phyloP scores from a whole-genome alignment of 2,888 invertebrate species.

The Drosophila yooni region DNA sequence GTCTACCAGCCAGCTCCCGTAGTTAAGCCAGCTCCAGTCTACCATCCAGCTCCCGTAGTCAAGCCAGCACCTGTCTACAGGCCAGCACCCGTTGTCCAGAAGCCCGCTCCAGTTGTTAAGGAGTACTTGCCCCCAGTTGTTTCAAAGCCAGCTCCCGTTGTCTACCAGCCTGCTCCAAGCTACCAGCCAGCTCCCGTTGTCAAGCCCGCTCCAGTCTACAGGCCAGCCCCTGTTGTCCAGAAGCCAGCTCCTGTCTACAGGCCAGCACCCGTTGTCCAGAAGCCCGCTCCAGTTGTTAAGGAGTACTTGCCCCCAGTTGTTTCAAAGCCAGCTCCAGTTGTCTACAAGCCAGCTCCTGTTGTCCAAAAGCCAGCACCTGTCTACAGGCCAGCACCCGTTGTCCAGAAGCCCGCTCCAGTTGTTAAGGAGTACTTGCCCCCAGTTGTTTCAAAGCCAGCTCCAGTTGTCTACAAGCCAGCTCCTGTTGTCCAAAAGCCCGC shows the following conservation, averaged over 20 bases:
- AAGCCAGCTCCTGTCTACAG: slow-evolving; percentile 1
- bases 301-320: slow-evolving; percentile 48
- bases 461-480: not conserved
- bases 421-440: not conserved
- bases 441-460: not conserved
- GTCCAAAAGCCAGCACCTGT: slow-evolving; percentile 20
- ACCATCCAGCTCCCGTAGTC: slow-evolving; percentile 16
- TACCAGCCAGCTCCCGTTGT: slow-evolving; percentile 21
- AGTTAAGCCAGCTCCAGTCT: slow-evolving; percentile 24
- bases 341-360: not conserved
- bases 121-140: slow-evolving; percentile 9
- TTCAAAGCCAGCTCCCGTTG: slow-evolving; percentile 22
- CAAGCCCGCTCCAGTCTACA: not conserved
- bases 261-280: slow-evolving; percentile 30
- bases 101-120: slow-evolving; percentile 1
- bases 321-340: slow-evolving; percentile 13
- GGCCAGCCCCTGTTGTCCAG: slow-evolving; percentile 20
- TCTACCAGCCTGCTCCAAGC: slow-evolving; percentile 20
- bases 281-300: slow-evolving; percentile 11
- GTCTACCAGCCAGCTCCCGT: slow-evolving; percentile 10
- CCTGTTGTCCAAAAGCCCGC: slow-evolving; percentile 13
- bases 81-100: not conserved
- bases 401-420: slow-evolving; percentile 7
- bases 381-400: slow-evolving; percentile 12
- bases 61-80: not conserved